Evolutionary conservation across 2,797 vertebrate genomes (phyloP).

Genomic region (Myiothlypis coronata): DNA sequence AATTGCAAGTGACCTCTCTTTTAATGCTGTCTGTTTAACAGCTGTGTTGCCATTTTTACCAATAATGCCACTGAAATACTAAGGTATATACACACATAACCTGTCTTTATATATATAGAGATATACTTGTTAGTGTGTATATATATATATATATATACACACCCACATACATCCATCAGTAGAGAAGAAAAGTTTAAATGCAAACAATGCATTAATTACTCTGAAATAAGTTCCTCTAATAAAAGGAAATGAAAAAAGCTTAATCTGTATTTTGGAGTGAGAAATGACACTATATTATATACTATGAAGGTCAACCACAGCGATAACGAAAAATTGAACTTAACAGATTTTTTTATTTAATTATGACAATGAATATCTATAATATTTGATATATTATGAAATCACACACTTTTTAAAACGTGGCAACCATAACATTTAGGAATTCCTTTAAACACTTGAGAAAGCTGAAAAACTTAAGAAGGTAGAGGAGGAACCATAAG

Average conservation of each 20-base stretch:
- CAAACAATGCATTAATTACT: background rate
- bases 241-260: background rate
- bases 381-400: background rate
- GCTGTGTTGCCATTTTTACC: background rate
- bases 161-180: background rate
- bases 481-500: background rate
- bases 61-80: background rate
- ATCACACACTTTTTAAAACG: background rate
- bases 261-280: background rate
- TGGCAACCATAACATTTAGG: background rate
- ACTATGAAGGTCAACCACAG: background rate
- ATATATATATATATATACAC: too few relatives aligned
- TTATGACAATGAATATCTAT: background rate
- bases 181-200: background rate
- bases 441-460: background rate
- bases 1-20: background rate
- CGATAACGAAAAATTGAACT: background rate
- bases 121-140: fast-evolving
- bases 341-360: background rate
- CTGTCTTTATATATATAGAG: background rate
- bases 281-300: background rate
- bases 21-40: background rate
- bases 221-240: background rate
- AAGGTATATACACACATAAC: background rate
- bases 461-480: background rate